phyloP scores from a whole-genome alignment of 1,140 invertebrate species.

The Drosophila equinoxialis region DNA sequence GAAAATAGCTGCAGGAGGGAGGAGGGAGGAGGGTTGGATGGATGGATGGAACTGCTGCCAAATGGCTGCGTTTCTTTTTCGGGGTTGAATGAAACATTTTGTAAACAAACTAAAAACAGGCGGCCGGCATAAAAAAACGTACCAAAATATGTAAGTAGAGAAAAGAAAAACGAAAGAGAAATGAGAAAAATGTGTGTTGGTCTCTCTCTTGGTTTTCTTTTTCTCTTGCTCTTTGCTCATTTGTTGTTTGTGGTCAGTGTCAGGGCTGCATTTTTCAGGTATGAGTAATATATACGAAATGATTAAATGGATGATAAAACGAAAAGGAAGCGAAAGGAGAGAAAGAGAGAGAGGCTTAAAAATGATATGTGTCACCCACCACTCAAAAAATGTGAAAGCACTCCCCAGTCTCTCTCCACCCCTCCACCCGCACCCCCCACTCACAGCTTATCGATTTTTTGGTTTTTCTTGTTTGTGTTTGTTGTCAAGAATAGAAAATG shows the following conservation, averaged over 20 bases:
- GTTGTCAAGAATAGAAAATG: slow-evolving; percentile 8
- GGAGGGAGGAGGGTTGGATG: neutral
- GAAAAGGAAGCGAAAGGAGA: slow-evolving; percentile 32
- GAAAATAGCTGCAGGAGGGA: neutral
- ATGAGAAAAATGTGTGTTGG: slow-evolving; percentile 28
- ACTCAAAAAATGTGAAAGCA: slow-evolving; percentile 39
- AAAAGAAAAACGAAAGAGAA: slow-evolving; percentile 22
- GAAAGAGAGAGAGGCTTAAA: slow-evolving; percentile 14
- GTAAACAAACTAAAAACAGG: slow-evolving; percentile 62
- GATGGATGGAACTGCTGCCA: slow-evolving; percentile 35
- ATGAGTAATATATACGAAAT: slow-evolving; percentile 33
- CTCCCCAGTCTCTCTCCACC: neutral
- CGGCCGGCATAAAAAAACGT: slow-evolving; percentile 40
- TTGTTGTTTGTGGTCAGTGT: slow-evolving; percentile 77
- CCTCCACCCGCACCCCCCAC: slow-evolving; percentile 3
- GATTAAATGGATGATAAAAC: slow-evolving; percentile 65
- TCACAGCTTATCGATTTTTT: slow-evolving; percentile 29
- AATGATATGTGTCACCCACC: slow-evolving; percentile 56
- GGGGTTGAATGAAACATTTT: slow-evolving; percentile 58
- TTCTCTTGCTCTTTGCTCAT: neutral
- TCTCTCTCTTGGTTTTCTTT: neutral
- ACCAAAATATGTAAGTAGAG: slow-evolving; percentile 1
- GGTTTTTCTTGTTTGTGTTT: neutral
- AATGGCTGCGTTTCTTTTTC: slow-evolving; percentile 35
- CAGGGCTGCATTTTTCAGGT: slow-evolving; percentile 54